A percentile compares a stretch with the other conserved stretches of the same genome.
These are phyloP conservation scores for Drosophila flavopinicola DNA, from an alignment of 2,888 invertebrate species.

Conservation along the genomic window DNA sequence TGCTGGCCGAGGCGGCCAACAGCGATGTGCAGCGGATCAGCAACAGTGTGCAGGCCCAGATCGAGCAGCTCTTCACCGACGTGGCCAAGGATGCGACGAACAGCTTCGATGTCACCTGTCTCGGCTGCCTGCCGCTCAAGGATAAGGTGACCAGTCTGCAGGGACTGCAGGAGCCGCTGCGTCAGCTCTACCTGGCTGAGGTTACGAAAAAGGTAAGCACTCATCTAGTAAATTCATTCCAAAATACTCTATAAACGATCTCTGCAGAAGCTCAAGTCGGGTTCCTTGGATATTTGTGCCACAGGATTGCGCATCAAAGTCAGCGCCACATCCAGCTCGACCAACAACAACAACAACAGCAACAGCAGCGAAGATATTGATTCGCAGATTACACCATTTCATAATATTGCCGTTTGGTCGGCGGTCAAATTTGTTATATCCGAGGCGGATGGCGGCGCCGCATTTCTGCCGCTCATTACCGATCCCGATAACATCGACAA, in stretches of 20 bases:
- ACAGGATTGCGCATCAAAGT: slow-evolving; percentile 90
- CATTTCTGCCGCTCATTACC: slow-evolving; percentile 93
- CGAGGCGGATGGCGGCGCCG: slow-evolving; percentile 86
- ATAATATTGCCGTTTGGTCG: slow-evolving; percentile 96
- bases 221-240: rapidly evolving
- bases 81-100: slow-evolving; percentile 88
- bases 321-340: slow-evolving; percentile 56
- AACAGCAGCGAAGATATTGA: slow-evolving; percentile 57
- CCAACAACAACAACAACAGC: slow-evolving; percentile 3
- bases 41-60: slow-evolving; percentile 93
- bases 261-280: slow-evolving; percentile 78
- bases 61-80: slow-evolving; percentile 93
- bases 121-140: slow-evolving; percentile 91
- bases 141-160: slow-evolving; percentile 92
- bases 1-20: slow-evolving; percentile 75
- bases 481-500: slow-evolving; percentile 92
- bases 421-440: slow-evolving; percentile 93
- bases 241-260: not conserved
- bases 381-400: slow-evolving; percentile 90
- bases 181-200: slow-evolving; percentile 87
- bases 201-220: slow-evolving; percentile 79
- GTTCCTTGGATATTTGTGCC: slow-evolving; percentile 83
- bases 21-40: slow-evolving; percentile 85
- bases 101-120: slow-evolving; percentile 90
- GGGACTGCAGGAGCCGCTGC: slow-evolving; percentile 92